phyloP scores from a whole-genome alignment of 2,797 vertebrate genomes.

The Pelodytes ibericus region DNA sequence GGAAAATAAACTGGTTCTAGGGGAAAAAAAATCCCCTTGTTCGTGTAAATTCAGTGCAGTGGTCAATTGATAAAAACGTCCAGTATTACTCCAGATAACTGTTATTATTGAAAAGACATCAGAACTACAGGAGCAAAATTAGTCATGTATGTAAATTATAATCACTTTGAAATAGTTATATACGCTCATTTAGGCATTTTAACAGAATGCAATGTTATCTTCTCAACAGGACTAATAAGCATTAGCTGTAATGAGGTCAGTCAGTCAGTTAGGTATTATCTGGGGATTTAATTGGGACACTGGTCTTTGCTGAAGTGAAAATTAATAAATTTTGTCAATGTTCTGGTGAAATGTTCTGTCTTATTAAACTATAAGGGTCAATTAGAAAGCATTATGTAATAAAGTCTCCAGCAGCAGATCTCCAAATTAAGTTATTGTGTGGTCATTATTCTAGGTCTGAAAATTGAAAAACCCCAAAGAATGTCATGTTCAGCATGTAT shows the following conservation, averaged over 20 bases:
- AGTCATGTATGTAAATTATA: conserved; percentile 82
- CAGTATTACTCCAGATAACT: conserved; percentile 66
- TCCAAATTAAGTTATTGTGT: conserved; percentile 94
- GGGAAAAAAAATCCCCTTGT: not conserved
- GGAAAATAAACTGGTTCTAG: conserved; percentile 24
- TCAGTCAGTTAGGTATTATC: conserved; percentile 89
- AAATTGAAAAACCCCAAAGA: conserved; percentile 78
- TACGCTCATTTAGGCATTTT: conserved; percentile 81
- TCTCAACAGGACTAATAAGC: conserved; percentile 91
- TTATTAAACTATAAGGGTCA: conserved; percentile 96
- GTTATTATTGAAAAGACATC: conserved; percentile 67
- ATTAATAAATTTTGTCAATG: conserved; percentile 99
- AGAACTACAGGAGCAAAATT: conserved; percentile 75
- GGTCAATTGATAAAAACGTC: conserved; percentile 55
- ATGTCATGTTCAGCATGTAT: conserved; percentile 75
- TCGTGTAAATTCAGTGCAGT: conserved; percentile 17
- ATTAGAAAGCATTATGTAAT: conserved; percentile 98
- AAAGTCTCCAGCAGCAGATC: conserved; percentile 91
- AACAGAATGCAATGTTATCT: conserved; percentile 79
- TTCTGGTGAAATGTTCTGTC: conserved; percentile 92
- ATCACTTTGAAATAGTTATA: conserved; percentile 75
- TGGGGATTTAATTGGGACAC: conserved; percentile 98
- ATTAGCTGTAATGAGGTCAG: conserved; percentile 95
- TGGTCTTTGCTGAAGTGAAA: conserved; percentile 98
- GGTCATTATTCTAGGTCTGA: conserved; percentile 81